phyloP scores from a whole-genome alignment of 2,113 vertebrate genomes.

The Mirounga angustirostris region DNA sequence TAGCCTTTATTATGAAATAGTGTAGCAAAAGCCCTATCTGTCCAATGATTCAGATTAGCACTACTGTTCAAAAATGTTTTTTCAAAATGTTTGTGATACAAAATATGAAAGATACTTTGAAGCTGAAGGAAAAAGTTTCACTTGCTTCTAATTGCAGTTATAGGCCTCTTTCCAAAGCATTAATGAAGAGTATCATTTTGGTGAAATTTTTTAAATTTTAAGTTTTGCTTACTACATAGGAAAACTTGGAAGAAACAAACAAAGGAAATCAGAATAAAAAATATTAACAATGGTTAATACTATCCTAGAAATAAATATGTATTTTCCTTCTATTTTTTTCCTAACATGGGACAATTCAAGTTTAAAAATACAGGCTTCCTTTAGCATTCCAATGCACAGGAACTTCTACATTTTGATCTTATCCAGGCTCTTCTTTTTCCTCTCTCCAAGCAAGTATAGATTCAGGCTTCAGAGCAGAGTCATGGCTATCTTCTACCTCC shows the following conservation, averaged over 20 bases:
- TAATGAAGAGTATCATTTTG: neutral
- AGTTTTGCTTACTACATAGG: neutral
- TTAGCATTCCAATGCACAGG: neutral
- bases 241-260: neutral
- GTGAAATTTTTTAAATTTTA: constrained; percentile 54
- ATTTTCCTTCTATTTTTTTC: neutral
- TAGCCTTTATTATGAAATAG: neutral
- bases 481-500: neutral
- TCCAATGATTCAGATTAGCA: neutral
- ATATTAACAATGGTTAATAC: neutral
- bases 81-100: neutral
- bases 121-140: constrained; percentile 40
- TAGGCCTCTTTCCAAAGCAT: neutral
- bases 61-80: neutral
- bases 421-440: neutral
- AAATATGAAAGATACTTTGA: neutral
- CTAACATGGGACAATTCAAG: neutral
- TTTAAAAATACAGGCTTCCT: neutral
- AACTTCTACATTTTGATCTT: neutral
- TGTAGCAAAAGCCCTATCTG: neutral
- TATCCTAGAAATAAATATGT: neutral
- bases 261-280: neutral
- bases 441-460: neutral
- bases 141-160: constrained; percentile 1
- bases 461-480: constrained; percentile 2